Conservation (phyloP, 2,113 vertebrate genomes). For the Furnarius figulus region DNA sequence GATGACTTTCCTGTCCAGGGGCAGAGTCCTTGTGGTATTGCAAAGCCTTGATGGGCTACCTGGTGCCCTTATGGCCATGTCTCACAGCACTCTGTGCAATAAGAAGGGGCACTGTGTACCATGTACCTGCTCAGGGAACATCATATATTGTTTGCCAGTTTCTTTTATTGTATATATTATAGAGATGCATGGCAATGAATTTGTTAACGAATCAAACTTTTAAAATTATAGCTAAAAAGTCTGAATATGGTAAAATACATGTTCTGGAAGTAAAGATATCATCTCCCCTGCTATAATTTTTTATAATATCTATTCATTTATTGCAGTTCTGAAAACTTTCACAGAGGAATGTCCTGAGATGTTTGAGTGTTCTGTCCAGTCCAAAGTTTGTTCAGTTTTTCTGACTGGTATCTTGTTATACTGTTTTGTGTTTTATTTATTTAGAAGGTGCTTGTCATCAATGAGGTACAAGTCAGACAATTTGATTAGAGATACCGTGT, state of each 20-base stretch:
- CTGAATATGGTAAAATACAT: not conserved
- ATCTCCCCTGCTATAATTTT: not conserved
- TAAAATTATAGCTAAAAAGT: not conserved
- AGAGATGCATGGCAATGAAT: not conserved
- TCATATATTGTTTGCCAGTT: not conserved
- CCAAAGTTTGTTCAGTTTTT: not conserved
- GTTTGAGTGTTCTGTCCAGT: not conserved
- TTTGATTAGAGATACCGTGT: not conserved
- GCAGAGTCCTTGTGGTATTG: not conserved
- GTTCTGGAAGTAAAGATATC: not conserved
- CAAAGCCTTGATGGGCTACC: not conserved
- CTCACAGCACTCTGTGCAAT: not conserved
- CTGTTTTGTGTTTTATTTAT: not conserved
- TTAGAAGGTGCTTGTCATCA: not conserved
- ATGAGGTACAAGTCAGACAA: not conserved
- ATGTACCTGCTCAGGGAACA: not conserved
- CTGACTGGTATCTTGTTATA: not conserved
- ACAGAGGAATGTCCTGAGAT: not conserved
- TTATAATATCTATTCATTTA: not conserved
- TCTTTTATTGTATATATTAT: not conserved
- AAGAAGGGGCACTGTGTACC: not conserved
- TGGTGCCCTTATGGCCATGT: accelerated
- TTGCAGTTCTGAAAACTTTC: not conserved
- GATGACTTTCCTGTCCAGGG: not conserved
- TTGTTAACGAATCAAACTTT: not conserved